Evolutionary conservation across 2,113 vertebrate genomes (phyloP).

Genomic region (Phrynosoma blainvillii): DNA sequence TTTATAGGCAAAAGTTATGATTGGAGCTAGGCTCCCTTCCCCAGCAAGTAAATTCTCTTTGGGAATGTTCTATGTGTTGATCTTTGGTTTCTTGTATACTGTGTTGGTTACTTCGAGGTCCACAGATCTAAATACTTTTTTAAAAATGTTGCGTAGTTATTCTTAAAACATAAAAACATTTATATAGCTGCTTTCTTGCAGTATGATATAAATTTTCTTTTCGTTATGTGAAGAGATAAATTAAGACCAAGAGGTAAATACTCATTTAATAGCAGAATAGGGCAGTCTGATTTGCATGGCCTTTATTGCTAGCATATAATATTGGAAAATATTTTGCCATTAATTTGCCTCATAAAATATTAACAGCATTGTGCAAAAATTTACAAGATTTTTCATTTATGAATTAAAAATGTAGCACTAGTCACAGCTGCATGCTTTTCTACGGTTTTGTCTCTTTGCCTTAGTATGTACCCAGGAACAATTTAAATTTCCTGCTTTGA

Average conservation of each 20-base stretch:
- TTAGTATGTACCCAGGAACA: not conserved
- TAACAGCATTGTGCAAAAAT: slow-evolving; percentile 41
- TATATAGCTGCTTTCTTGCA: slow-evolving; percentile 42
- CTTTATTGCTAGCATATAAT: slow-evolving; percentile 45
- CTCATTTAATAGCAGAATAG: slow-evolving; percentile 28
- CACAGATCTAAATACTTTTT: not conserved
- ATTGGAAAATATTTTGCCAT: slow-evolving; percentile 23
- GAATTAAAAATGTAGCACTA: slow-evolving; percentile 26
- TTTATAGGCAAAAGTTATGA: too few relatives aligned
- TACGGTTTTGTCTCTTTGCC: not conserved
- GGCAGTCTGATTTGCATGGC: not conserved
- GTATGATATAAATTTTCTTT: slow-evolving; percentile 42
- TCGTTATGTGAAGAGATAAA: slow-evolving; percentile 1
- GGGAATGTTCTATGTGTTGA: not conserved
- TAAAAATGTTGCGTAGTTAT: slow-evolving; percentile 31
- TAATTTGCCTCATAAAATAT: slow-evolving; percentile 46
- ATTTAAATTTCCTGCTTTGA: not conserved
- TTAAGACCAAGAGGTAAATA: slow-evolving; percentile 22
- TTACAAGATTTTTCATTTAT: slow-evolving; percentile 41
- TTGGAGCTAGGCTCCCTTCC: too few relatives aligned
- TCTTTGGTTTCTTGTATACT: not conserved
- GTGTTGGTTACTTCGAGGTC: not conserved
- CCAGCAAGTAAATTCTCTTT: too few relatives aligned
- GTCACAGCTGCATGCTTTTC: not conserved
- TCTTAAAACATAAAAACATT: slow-evolving; percentile 44